Percentiles rank a stretch among this genome's conserved stretches.
Conservation (phyloP, 2,797 vertebrate species). For the Tolypeutes matacus region DNA sequence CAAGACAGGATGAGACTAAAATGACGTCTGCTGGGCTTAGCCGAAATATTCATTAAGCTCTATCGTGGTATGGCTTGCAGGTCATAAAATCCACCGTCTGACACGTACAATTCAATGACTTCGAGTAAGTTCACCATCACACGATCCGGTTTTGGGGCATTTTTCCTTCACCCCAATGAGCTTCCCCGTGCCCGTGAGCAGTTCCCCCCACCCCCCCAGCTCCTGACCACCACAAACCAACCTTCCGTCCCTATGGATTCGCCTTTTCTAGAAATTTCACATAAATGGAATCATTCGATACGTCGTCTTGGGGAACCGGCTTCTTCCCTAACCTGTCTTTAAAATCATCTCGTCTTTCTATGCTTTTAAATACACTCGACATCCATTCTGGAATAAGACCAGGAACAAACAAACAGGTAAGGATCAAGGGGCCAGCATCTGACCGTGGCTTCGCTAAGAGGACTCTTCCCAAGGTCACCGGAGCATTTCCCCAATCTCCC, state of each 20-base stretch:
- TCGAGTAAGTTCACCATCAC: neutral
- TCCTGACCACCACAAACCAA: neutral
- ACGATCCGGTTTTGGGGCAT: accelerated
- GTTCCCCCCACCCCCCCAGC: neutral
- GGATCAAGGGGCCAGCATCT: neutral
- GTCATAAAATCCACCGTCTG: neutral
- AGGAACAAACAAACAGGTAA: neutral
- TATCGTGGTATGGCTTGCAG: neutral
- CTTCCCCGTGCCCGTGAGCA: accelerated
- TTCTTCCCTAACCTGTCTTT: neutral
- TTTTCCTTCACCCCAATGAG: too few species aligned
- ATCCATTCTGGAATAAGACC: neutral
- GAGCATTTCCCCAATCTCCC: neutral
- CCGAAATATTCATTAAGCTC: neutral
- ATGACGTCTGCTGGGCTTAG: neutral
- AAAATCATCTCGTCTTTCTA: neutral
- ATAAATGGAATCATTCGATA: neutral
- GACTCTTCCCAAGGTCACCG: neutral
- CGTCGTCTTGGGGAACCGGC: neutral
- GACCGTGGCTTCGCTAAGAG: neutral
- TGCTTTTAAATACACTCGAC: neutral
- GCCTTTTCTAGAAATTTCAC: neutral
- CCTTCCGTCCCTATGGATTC: accelerated
- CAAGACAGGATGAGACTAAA: neutral
- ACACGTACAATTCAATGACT: neutral